Base-by-base conservation (phyloP, 1,140 invertebrate species). In the Planococcus citri region DNA sequence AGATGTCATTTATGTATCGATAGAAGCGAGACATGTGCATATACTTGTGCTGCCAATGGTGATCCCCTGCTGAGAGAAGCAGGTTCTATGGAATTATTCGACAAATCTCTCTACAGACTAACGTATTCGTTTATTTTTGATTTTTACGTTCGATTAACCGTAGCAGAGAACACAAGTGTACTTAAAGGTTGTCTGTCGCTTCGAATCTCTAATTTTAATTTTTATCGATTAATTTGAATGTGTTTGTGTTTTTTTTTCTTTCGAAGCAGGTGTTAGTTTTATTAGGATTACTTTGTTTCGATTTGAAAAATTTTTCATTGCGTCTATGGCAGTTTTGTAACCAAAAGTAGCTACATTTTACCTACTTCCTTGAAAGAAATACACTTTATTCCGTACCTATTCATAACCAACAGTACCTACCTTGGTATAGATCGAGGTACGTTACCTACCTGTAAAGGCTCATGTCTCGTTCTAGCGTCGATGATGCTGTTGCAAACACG, bases 1-100 rank as follows among this genome's bases (percentile, higher is more conserved):
- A 64, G 60, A 64, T 64, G 60, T 64, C 60, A 64, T 64, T 64
- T 27, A 64, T 9, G 60, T 64, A 64, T 64, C 24, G 60, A 64
- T 64, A 25, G 25, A 64, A 64, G 25, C 60, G 60, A 64, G 60
- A 64, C 60, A 10, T 25, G 22, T 24, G 60, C 25, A 64, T 64
- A 17, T 64, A 9, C 60, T 24, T 64, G 6, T 64, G 57, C 57
- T 64, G 60, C 60, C 22, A 17, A 9, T 64, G 60, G 60, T 64
- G 25, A 64, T 64, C 60, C 60, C 60, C 60, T 17, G 25, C 60
- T 64, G 60, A 25, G 60, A 64, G 25, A 17, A 64, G 60, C 60
- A 64, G 22, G 60, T 64, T 64, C 25, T 4, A 64, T 14, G 17
- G 21, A 64, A 25, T 64, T 25, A 64, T 64, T 64, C 60, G 21